Conservation (phyloP, 2,888 invertebrate genomes). For the Pinctada fucata region DNA sequence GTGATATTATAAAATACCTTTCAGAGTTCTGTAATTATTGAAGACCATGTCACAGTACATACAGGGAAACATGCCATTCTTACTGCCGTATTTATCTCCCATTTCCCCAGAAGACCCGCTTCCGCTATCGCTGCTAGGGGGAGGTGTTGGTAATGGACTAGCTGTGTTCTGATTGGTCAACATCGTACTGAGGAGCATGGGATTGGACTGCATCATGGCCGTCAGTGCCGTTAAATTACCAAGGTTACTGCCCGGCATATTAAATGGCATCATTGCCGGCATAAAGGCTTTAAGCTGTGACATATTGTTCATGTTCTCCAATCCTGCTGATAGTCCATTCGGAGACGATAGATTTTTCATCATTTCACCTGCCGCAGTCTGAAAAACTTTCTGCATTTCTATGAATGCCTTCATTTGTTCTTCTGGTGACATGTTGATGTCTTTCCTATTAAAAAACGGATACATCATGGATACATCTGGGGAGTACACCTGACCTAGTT, state of each 20-base stretch:
- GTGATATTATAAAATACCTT: constrained; percentile 80
- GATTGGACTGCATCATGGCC: constrained; percentile 38
- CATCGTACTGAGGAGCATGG: constrained; percentile 24
- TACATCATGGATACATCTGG: constrained; percentile 45
- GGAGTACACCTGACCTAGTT: constrained; percentile 55
- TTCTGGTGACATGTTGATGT: constrained; percentile 19
- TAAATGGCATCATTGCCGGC: constrained; percentile 36
- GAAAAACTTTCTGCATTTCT: constrained; percentile 55
- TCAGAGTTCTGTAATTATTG: constrained; percentile 91
- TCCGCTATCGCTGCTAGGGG: constrained; percentile 40
- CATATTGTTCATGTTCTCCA: constrained; percentile 10
- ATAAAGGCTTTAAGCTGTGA: constrained; percentile 34
- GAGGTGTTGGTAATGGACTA: constrained; percentile 40
- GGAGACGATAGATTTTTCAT: constrained; percentile 43
- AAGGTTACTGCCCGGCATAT: constrained; percentile 20
- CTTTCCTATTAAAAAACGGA: constrained; percentile 35
- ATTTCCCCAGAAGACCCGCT: constrained; percentile 34
- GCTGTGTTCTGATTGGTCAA: constrained; percentile 30
- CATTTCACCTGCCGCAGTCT: constrained; percentile 52
- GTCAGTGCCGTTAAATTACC: constrained; percentile 27
- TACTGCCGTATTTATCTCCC: constrained; percentile 32
- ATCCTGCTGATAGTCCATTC: constrained; percentile 15
- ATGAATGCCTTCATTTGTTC: constrained; percentile 28
- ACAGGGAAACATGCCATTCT: constrained; percentile 89
- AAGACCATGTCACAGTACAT: constrained; percentile 91